A percentile compares a stretch with the other conserved stretches of the same genome.
Conservation (phyloP, 2,113 vertebrate species). For the Cinclus mexicanus region DNA sequence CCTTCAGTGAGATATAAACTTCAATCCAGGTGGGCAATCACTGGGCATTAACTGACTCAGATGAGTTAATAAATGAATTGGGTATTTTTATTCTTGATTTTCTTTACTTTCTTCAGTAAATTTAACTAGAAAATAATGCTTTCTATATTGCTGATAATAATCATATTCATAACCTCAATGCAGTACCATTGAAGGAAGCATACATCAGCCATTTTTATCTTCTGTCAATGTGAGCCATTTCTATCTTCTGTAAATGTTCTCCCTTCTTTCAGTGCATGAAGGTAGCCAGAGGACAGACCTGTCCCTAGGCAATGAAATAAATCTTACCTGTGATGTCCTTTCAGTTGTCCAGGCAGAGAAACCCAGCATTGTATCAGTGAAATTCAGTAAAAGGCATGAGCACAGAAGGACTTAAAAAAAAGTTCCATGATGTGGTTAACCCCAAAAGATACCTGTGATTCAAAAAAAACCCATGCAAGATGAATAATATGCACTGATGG, state of each 20-base stretch:
- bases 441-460: not conserved
- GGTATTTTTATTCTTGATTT: not conserved
- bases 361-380: not conserved
- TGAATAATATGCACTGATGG: not conserved
- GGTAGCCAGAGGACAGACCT: not conserved
- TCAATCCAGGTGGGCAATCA: not conserved
- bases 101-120: not conserved
- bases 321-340: not conserved
- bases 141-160: not conserved
- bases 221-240: not conserved
- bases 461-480: not conserved
- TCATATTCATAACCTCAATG: not conserved
- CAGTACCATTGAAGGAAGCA: not conserved
- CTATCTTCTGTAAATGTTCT: not conserved
- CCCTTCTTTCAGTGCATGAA: not conserved
- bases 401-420: not conserved
- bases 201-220: not conserved
- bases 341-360: not conserved
- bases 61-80: not conserved
- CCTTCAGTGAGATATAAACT: not conserved
- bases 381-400: not conserved
- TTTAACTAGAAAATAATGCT: not conserved
- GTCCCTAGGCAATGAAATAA: not conserved
- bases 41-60: not conserved
- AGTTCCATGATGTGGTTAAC: not conserved